phyloP scores from a whole-genome alignment of 2,113 vertebrate genomes.

The Callipepla squamata region DNA sequence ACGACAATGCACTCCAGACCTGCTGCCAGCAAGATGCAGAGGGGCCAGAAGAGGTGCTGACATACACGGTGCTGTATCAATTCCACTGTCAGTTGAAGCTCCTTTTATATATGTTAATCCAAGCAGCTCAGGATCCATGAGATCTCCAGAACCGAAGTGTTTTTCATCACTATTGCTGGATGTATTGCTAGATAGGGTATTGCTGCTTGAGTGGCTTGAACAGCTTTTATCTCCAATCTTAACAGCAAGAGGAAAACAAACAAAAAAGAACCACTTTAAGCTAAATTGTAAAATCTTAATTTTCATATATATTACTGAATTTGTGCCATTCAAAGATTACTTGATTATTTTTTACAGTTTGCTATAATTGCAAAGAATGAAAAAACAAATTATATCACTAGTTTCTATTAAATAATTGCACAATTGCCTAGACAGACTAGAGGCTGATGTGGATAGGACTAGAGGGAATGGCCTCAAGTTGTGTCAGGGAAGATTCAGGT shows the following conservation, averaged over 20 bases:
- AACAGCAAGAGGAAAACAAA: conserved; percentile 19
- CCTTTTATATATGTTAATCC: conserved; percentile 94
- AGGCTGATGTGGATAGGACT: background rate
- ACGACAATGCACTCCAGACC: conserved; percentile 81
- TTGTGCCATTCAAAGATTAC: conserved; percentile 5
- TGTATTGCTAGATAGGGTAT: conserved; percentile 91
- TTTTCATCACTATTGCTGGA: conserved; percentile 97
- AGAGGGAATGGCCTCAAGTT: too few relatives aligned
- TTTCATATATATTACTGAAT: conserved; percentile 20
- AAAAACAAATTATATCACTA: conserved; percentile 8
- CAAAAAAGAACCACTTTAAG: background rate
- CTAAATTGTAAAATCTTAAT: conserved; percentile 15
- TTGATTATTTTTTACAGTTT: background rate
- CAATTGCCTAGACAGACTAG: conserved; percentile 26
- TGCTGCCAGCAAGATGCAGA: conserved; percentile 74
- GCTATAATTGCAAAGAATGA: background rate
- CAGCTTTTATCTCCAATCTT: conserved; percentile 91
- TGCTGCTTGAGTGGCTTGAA: conserved; percentile 95
- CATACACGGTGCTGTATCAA: conserved; percentile 91
- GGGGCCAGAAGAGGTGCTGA: conserved; percentile 75
- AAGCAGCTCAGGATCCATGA: conserved; percentile 93
- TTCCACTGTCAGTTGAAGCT: conserved; percentile 94
- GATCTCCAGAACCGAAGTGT: conserved; percentile 92
- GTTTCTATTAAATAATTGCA: conserved; percentile 35
- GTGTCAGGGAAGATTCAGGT: too few relatives aligned